Base-by-base conservation (phyloP, 2,113 vertebrate genomes). In the Deroptyus accipitrinus region DNA sequence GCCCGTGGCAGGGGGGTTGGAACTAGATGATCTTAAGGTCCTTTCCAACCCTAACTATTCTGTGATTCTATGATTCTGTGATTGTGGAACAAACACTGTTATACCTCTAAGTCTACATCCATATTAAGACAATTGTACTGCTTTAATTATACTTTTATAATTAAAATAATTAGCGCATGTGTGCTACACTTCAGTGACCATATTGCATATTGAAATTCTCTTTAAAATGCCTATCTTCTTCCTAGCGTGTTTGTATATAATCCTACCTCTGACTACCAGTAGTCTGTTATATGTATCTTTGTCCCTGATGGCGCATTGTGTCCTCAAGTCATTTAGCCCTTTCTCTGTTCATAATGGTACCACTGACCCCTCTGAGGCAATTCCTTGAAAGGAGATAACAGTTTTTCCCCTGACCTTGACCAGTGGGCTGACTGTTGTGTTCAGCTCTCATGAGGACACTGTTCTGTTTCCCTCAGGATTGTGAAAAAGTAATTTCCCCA, bases 401-500 rank as follows among this genome's bases (percentile, higher is more conserved):
- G 48, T 63, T 84, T 70, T 95, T 84, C 25, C 80, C 64, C 78
- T 95, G 96, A 86, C 96, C 95, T 96, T 96, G 96, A 92, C 94
- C 84, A 74, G 63, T 10, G 17, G 55, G 13, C 59, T 88, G 77
- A 13, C 54, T 77, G 77, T 78, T 91, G 73, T 77, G 83, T 52
- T 94, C 86, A 77, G 85, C 79, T 90, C 91, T 96, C 76, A 67
- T 77, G 91, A 86, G 95, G 75, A 83, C 81, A 54, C 37, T 54
- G n/a, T 37, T 94, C 86, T 70, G 62, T 79, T 91, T 96, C 96
- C 93, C 93, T 86, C 57, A 76, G 92, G 96, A 96, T 91, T 55
- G 62, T 7, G 19, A 78, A 93, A 89, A 95, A 97, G 92, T 89
- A 95, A 95, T 97, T 97, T 94, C 89, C 87, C 63, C 85, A 92